Evolutionary conservation across 1,140 invertebrate genomes (phyloP).

Genomic region (Drosophila repletoides): DNA sequence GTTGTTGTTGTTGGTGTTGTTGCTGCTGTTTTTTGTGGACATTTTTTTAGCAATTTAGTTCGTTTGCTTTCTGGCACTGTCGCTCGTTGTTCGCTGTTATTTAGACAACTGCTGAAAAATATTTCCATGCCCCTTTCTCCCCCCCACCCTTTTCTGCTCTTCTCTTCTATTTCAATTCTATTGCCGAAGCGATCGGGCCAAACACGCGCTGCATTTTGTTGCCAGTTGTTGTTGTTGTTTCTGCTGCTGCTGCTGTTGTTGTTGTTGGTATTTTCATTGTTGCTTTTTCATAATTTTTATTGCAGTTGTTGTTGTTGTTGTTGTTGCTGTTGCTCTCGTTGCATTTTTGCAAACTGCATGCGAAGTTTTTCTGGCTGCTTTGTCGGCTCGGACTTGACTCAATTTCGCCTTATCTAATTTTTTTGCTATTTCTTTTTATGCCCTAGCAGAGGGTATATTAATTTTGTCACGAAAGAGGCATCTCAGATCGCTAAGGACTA

Average conservation of each 20-base stretch:
- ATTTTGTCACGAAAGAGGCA: too few relatives aligned
- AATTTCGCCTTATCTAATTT: constrained; percentile 78
- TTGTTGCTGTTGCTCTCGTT: constrained; percentile 27
- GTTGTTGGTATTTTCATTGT: constrained; percentile 33
- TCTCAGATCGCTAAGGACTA: too few relatives aligned
- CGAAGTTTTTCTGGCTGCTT: constrained; percentile 61
- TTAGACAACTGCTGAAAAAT: constrained; percentile 74
- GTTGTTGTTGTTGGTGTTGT: constrained; percentile 24
- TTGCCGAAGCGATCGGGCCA: constrained; percentile 41
- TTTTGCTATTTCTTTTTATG: constrained; percentile 46
- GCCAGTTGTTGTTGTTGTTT: constrained; percentile 33
- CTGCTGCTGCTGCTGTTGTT: constrained; percentile 14
- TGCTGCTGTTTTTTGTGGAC: constrained; percentile 40
- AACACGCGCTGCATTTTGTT: constrained; percentile 70
- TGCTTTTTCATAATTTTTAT: constrained; percentile 49
- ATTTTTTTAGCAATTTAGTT: constrained; percentile 74
- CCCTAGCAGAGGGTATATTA: too few relatives aligned
- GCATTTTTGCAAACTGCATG: constrained; percentile 51
- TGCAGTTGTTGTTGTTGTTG: constrained; percentile 20
- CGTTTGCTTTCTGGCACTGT: constrained; percentile 74
- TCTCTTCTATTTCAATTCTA: constrained; percentile 15
- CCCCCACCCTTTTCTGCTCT: background rate
- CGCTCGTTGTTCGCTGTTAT: constrained; percentile 53
- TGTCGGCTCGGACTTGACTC: constrained; percentile 62
- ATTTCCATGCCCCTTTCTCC: constrained; percentile 38